Base-by-base conservation (phyloP, 2,888 invertebrate genomes). In the Spodoptera picta region DNA sequence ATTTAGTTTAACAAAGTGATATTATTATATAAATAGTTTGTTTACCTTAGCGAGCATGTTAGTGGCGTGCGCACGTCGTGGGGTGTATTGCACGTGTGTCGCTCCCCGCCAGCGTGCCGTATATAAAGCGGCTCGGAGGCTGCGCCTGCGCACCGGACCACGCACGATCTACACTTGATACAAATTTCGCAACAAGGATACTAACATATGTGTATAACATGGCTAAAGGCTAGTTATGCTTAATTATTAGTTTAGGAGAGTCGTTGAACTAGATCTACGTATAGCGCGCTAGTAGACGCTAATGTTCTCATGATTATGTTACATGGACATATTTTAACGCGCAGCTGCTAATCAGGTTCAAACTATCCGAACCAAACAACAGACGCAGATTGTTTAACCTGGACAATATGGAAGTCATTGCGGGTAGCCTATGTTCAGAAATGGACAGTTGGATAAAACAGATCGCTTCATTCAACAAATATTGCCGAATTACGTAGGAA, bases 41-140 rank as follows among this genome's bases (percentile, higher is more conserved):
- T 60, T 75, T 91, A 94, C 94, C 93, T 94, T 93, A 82, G 92
- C 90, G 79, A 92, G 81, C 94, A 94, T 94, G 87, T 81, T 83
- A 86, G 87, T 83, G 79, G 90, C 87, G 91, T 87, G 89, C 88
- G 85, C 80, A 77, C 83, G 80, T 81, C 73, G 77, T 76, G 78
- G 51, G 75, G 57, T 66, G 64, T 68, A 70, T 69, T 84, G 85
- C 91, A 91, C 92, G 89, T 91, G 92, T 93, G 90, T 4, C 56
- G 42, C 23, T 42, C 36, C 50, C 53, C 48, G 72, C 77, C 65
- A 48, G 68, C 63, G 73, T 74, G 52, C 79, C 80, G 84, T 85
- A 82, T 92, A 87, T 92, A 90, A 90, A 88, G 73, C 69, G 5
- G 24, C 41, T 82, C 76, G 57, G 65, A 51, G 69, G 53, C 63